Evolutionary conservation across 2,797 vertebrate species (phyloP).

Genomic region (Leptodactylus fallax): DNA sequence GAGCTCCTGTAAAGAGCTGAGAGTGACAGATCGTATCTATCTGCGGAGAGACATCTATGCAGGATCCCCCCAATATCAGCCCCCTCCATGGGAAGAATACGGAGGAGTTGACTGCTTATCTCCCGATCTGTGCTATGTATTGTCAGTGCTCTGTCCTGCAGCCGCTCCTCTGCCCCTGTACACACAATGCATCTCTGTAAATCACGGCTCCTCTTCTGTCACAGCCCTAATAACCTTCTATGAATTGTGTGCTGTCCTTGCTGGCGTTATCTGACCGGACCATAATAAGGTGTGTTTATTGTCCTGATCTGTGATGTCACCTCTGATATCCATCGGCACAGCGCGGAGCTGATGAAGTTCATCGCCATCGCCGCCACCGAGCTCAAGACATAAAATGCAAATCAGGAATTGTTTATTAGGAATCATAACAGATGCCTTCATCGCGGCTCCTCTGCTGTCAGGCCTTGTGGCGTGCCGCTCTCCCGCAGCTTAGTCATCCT

Average conservation of each 20-base stretch:
- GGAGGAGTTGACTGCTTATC: too few relatives aligned
- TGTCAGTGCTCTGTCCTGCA: too few relatives aligned
- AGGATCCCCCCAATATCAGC: neutral
- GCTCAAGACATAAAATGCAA: slow-evolving; percentile 19
- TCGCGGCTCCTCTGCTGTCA: neutral
- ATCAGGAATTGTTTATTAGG: slow-evolving; percentile 26
- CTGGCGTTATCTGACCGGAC: slow-evolving; percentile 28
- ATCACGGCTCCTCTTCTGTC: neutral
- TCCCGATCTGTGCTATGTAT: slow-evolving; percentile 4
- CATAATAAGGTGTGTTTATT: slow-evolving; percentile 25
- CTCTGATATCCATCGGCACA: slow-evolving; percentile 3
- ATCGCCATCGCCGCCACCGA: neutral
- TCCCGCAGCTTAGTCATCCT: neutral
- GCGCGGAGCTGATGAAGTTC: neutral
- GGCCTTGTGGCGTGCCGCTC: neutral
- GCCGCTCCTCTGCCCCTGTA: slow-evolving; percentile 3
- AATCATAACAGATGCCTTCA: neutral
- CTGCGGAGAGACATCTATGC: neutral
- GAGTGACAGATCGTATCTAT: neutral
- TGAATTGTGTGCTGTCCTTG: neutral
- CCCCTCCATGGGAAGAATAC: neutral
- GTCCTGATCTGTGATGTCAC: slow-evolving; percentile 25
- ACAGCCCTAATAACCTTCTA: slow-evolving; percentile 30
- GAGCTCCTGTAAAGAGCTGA: neutral
- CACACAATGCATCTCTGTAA: slow-evolving; percentile 28